Percentiles rank a stretch among this genome's conserved stretches.
These are phyloP conservation scores for Zootermopsis nevadensis DNA, from an alignment of 2,888 invertebrate species.

Conservation along the genomic window DNA sequence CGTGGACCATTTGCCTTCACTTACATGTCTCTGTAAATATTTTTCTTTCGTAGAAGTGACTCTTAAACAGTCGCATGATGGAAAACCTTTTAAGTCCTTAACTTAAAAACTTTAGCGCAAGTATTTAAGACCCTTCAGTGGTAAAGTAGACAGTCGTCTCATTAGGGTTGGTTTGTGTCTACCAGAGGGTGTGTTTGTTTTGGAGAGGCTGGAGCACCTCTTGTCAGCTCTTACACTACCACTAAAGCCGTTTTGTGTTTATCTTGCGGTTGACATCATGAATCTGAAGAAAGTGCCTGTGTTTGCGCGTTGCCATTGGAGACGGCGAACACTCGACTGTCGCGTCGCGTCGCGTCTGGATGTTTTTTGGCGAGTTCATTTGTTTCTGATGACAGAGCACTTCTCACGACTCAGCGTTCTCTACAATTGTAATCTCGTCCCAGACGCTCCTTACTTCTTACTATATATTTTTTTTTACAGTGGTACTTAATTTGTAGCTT, in stretches of 20 bases:
- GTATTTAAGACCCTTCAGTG: neutral
- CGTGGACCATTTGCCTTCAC: neutral
- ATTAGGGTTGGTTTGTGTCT: constrained; percentile 14
- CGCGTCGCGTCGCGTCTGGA: neutral
- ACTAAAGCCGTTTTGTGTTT: neutral
- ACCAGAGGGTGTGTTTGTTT: constrained; percentile 10
- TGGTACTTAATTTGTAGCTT: too few species aligned
- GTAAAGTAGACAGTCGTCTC: neutral
- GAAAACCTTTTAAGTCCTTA: neutral
- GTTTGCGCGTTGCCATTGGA: constrained; percentile 6
- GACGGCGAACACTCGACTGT: neutral
- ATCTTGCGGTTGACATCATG: constrained; percentile 9
- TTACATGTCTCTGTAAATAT: neutral
- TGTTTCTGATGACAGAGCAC: neutral
- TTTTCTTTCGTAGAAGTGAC: neutral
- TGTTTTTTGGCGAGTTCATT: neutral
- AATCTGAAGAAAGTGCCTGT: neutral
- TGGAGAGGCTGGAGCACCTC: neutral
- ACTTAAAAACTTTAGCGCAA: neutral
- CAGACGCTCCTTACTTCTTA: neutral
- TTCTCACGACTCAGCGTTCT: neutral
- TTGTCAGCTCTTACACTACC: neutral
- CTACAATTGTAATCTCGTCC: neutral
- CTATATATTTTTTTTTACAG: neutral
- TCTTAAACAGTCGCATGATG: neutral